phyloP scores from a whole-genome alignment of 2,797 vertebrate species.

The Remorina albescens region DNA sequence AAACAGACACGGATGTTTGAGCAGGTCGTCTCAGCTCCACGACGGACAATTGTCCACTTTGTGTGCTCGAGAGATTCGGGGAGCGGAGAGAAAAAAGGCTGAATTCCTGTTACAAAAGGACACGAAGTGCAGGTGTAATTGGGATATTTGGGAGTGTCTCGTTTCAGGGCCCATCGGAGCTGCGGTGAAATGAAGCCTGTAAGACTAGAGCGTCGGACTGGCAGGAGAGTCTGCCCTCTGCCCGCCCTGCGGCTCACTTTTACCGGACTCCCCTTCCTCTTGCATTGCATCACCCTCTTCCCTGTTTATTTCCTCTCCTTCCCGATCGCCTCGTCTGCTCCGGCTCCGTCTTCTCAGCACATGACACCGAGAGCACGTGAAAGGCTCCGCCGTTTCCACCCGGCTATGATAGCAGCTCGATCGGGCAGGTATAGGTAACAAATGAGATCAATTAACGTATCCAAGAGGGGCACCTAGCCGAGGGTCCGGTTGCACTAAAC shows the following conservation, averaged over 20 bases:
- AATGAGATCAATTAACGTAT: constrained; percentile 98
- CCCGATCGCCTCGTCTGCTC: not conserved
- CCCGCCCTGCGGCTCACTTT: constrained; percentile 37
- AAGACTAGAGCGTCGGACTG: constrained; percentile 86
- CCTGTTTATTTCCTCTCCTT: not conserved
- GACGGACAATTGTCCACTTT: constrained; percentile 86
- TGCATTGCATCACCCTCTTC: not conserved
- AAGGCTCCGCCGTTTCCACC: constrained; percentile 29
- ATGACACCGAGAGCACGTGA: constrained; percentile 22
- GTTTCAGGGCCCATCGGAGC: constrained; percentile 89
- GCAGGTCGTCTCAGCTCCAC: constrained; percentile 63
- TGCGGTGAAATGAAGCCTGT: constrained; percentile 89
- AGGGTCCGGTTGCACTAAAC: constrained; percentile 93
- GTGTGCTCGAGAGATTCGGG: constrained; percentile 76
- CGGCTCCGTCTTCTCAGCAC: constrained; percentile 14
- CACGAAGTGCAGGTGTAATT: constrained; percentile 95
- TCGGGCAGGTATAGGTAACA: constrained; percentile 95
- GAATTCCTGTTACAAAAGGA: constrained; percentile 91
- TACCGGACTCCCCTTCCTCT: constrained; percentile 1
- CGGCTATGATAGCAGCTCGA: constrained; percentile 89
- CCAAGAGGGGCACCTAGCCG: constrained; percentile 90
- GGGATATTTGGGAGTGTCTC: constrained; percentile 91
- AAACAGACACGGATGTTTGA: constrained; percentile 83
- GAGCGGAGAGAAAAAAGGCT: constrained; percentile 45
- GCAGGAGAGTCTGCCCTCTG: constrained; percentile 70